Evolutionary conservation across 2,888 invertebrate species (phyloP).

Genomic region (Julus scandinavius): DNA sequence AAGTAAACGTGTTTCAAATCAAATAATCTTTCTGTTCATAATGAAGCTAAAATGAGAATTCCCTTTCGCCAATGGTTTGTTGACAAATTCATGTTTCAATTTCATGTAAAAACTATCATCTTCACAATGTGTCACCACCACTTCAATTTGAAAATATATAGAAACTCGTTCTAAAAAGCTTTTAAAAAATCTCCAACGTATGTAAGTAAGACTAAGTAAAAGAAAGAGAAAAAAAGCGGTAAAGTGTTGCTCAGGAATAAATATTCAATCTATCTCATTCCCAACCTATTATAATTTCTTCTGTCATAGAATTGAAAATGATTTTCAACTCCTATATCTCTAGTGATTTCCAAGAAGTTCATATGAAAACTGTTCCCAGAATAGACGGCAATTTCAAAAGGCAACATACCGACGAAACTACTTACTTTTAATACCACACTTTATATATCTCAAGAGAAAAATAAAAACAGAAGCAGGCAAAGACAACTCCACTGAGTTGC

Average conservation of each 20-base stretch:
- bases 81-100: neutral
- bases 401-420: neutral
- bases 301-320: slow-evolving; percentile 11
- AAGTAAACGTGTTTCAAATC: too few species aligned
- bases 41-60: too few species aligned
- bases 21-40: too few species aligned
- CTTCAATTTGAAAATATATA: neutral
- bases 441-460: slow-evolving; percentile 8
- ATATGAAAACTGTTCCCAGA: slow-evolving; percentile 15
- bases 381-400: neutral
- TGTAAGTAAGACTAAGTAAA: neutral
- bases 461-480: neutral
- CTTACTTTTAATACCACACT: slow-evolving; percentile 23
- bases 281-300: neutral
- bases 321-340: slow-evolving; percentile 2
- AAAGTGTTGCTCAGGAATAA: neutral
- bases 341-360: neutral
- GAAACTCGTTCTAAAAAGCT: neutral
- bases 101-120: neutral
- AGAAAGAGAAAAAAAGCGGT: neutral
- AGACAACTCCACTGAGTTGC: neutral
- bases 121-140: neutral
- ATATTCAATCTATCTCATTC: slow-evolving; percentile 8
- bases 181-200: neutral
- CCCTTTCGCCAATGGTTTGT: too few species aligned